Evolutionary conservation across 2,888 invertebrate genomes (phyloP).

Genomic region (Hybos culiciformis): DNA sequence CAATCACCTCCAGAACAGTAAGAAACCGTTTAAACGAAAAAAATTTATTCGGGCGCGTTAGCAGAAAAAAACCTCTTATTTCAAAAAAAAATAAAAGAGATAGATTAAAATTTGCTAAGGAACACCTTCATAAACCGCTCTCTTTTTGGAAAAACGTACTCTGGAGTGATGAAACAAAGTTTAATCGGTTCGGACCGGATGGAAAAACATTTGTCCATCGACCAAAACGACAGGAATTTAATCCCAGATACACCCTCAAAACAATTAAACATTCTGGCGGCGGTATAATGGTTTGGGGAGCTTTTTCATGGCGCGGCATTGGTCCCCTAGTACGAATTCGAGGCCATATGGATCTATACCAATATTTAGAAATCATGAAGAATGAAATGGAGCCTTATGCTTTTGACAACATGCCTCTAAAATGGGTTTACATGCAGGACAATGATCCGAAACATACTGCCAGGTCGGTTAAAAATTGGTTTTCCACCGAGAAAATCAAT

Average conservation of each 20-base stretch:
- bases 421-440: slow-evolving; percentile 2
- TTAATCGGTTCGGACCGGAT: background rate
- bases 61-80: slow-evolving; percentile 1
- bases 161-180: slow-evolving; percentile 7
- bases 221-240: background rate
- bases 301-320: slow-evolving; percentile 3
- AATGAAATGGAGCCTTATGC: background rate
- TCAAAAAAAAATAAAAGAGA: background rate
- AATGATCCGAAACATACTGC: slow-evolving; percentile 2
- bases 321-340: slow-evolving; percentile 5
- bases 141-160: background rate
- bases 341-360: slow-evolving; percentile 5
- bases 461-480: background rate
- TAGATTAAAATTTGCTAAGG: background rate
- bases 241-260: background rate
- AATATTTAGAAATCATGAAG: background rate
- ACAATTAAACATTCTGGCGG: slow-evolving; percentile 7
- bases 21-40: background rate
- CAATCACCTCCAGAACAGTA: background rate
- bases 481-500: background rate
- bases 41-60: background rate
- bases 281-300: slow-evolving; percentile 4
- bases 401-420: background rate
- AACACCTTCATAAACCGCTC: background rate
- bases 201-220: background rate